Percentiles rank a stretch among this genome's conserved stretches.
phyloP scores from a whole-genome alignment of 2,888 invertebrate genomes.

The Leucophora obtusa region DNA sequence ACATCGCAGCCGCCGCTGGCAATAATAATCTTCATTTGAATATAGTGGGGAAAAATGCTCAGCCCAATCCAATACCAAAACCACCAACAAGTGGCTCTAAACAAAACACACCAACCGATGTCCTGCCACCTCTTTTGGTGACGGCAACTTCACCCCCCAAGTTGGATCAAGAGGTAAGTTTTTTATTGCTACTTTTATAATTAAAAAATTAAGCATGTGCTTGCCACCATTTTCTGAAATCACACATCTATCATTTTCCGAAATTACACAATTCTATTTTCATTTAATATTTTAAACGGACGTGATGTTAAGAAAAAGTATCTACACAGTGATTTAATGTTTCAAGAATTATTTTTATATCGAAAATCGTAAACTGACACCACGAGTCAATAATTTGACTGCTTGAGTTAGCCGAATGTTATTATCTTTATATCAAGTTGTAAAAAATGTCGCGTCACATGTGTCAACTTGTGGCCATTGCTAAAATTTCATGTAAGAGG shows the following conservation, averaged over 20 bases:
- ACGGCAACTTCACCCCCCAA: constrained; percentile 79
- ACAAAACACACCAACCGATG: constrained; percentile 78
- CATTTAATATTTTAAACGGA: constrained; percentile 5
- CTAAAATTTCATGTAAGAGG: too few relatives aligned
- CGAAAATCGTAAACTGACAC: too few relatives aligned
- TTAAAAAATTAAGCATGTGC: not conserved
- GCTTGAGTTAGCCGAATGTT: too few relatives aligned
- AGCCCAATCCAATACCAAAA: constrained; percentile 76
- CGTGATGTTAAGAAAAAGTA: not conserved
- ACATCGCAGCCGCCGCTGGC: constrained; percentile 43
- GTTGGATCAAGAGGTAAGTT: constrained; percentile 82
- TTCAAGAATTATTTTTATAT: too few relatives aligned
- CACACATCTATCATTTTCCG: too few relatives aligned
- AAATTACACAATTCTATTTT: not conserved
- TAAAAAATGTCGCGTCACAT: too few relatives aligned
- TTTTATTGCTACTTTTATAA: not conserved
- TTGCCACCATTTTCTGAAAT: not conserved
- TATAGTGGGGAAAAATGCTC: constrained; percentile 66
- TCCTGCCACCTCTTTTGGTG: constrained; percentile 79
- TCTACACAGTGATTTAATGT: not conserved
- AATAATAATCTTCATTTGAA: constrained; percentile 69
- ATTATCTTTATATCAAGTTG: too few relatives aligned
- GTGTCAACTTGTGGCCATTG: too few relatives aligned
- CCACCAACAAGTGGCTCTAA: constrained; percentile 76
- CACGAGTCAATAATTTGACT: too few relatives aligned